phyloP scores from a whole-genome alignment of 2,797 vertebrate species.

The Euphonia xanthogaster region DNA sequence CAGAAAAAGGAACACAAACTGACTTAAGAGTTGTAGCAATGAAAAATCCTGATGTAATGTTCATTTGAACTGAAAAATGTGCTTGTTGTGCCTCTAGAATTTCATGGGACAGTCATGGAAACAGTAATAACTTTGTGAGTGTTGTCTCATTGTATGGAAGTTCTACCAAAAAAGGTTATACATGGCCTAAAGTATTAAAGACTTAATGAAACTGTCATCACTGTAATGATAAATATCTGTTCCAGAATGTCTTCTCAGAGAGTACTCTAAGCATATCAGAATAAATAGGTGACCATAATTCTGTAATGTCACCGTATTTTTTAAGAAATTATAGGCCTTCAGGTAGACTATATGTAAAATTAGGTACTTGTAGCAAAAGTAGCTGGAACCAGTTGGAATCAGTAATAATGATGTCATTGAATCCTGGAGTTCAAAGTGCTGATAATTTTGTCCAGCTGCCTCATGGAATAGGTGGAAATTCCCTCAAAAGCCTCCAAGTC shows the following conservation, averaged over 20 bases:
- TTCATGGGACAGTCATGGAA: background rate
- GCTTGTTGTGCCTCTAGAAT: background rate
- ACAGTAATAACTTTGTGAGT: background rate
- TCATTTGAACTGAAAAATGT: background rate
- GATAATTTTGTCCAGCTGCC: background rate
- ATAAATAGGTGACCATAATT: background rate
- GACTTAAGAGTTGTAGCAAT: background rate
- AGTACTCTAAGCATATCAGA: background rate
- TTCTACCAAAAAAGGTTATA: slow-evolving; percentile 25
- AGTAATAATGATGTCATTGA: background rate
- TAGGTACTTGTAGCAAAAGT: background rate
- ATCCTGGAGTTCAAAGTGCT: background rate
- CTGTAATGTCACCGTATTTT: background rate
- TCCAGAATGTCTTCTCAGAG: background rate
- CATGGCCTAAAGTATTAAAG: background rate
- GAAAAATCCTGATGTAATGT: background rate
- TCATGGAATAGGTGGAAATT: background rate
- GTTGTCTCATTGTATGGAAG: slow-evolving; percentile 11
- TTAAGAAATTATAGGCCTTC: background rate
- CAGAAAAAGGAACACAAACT: background rate
- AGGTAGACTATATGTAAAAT: background rate
- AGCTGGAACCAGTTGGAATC: background rate
- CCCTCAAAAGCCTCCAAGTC: background rate
- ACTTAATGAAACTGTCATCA: slow-evolving; percentile 7
- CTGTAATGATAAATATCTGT: slow-evolving; percentile 8